Base-by-base conservation (phyloP, 2,888 invertebrate genomes). In the Seira sanloemensis region DNA sequence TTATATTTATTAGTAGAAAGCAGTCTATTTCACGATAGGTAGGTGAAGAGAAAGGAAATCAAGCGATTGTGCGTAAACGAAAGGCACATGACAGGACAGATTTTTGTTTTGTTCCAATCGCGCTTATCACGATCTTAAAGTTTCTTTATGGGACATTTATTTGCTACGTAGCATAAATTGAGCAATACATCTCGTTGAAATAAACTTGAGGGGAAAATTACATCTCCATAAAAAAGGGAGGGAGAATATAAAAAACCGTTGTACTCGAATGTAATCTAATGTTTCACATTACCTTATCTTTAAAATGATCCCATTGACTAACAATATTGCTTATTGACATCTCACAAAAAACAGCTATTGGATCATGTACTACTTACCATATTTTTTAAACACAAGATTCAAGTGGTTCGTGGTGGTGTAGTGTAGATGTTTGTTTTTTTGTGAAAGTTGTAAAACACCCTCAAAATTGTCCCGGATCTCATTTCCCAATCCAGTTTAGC, bases 251-350 rank as follows among this genome's bases (percentile, higher is more conserved):
- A 54, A 46, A 18, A 77, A 67, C n/a, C n/a, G n/a, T n/a, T 24
- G 27, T 67, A 19, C 69, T 77, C 50, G 71, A 73, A 62, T 75
- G 65, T 67, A 82, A 83, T 83, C 83, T 73, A 83, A 73, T 73
- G 83, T 73, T 77, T 37, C 72, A 83, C 68, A 84, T 84, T 78
- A 78, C 84, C 84, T 78, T 84, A 84, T 84, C 84, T 77, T 74
- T 73, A 69, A 84, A 84, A 78, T 67, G 65, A 84, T 84, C 84
- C 77, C 73, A 84, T 84, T 84, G 84, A 84, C 84, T 84, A 65
- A 84, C 84, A 84, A 84, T 84, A 84, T 78, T 84, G 84, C 84
- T 74, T 84, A 84, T 84, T 84, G 84, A 84, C 84, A 78, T 84
- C 72, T 72, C 74, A 58, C 26, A 54, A 74, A 62, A 37, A 83